Percentiles rank a stretch among this genome's conserved stretches.
These are phyloP conservation scores for Masticophis lateralis DNA, from an alignment of 2,797 vertebrate species.

Conservation along the genomic window DNA sequence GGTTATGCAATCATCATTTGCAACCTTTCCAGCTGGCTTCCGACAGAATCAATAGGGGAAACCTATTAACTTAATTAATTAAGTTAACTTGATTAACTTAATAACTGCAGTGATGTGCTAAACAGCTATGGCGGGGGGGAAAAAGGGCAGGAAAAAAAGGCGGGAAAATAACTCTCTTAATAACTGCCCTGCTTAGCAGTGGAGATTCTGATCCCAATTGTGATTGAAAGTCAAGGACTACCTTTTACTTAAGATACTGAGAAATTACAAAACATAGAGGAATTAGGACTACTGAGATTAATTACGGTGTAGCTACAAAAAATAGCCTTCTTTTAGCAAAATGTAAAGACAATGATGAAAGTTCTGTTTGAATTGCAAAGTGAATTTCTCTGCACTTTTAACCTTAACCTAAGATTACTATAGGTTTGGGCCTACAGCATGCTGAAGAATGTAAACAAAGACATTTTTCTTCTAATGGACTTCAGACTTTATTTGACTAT, in stretches of 20 bases:
- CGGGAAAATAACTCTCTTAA: too few species aligned
- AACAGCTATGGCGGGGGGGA: too few species aligned
- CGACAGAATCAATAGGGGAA: neutral
- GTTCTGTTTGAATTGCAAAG: neutral
- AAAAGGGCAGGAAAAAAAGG: rapidly evolving
- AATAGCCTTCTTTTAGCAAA: neutral
- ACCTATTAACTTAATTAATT: too few species aligned
- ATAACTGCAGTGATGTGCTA: neutral
- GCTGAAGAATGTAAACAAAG: neutral
- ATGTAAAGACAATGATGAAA: neutral
- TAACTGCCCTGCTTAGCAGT: neutral
- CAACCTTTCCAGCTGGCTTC: neutral
- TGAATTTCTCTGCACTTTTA: neutral
- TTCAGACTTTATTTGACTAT: neutral
- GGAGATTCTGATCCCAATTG: neutral
- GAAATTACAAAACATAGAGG: neutral
- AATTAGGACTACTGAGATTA: neutral
- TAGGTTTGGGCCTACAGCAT: neutral
- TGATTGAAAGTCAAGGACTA: neutral
- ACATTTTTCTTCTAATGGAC: neutral
- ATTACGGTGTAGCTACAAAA: neutral
- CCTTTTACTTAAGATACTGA: neutral
- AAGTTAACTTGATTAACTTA: neutral
- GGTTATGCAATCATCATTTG: too few species aligned
- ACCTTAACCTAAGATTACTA: neutral